Conservation (phyloP, 2,888 invertebrate species). For the Galeruca laticollis region DNA sequence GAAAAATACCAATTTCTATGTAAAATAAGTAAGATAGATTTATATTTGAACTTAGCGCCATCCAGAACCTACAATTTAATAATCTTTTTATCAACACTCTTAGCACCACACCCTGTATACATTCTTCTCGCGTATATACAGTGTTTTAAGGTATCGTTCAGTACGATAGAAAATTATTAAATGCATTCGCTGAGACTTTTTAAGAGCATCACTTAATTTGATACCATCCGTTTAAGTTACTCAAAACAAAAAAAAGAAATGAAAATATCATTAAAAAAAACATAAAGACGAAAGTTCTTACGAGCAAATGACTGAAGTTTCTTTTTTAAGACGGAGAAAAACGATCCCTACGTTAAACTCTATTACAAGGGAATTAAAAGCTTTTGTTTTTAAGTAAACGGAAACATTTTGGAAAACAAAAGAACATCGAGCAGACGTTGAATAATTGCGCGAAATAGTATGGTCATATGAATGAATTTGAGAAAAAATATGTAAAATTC, state of each 20-base stretch:
- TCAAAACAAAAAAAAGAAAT: constrained; percentile 10
- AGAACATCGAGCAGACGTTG: constrained; percentile 48
- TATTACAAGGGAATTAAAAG: constrained; percentile 50
- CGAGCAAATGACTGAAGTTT: constrained; percentile 22
- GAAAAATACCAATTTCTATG: no score
- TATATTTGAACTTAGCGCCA: no score
- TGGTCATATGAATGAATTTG: constrained; percentile 48
- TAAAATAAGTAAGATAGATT: no score
- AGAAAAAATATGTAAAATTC: no score
- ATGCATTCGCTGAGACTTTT: neutral
- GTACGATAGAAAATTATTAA: no score
- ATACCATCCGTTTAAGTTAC: neutral
- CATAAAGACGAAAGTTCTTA: no score
- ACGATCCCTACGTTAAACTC: constrained; percentile 30
- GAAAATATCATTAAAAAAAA: constrained; percentile 17
- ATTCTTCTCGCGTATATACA: no score
- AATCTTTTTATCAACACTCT: no score
- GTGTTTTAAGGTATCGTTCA: no score
- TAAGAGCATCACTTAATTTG: neutral
- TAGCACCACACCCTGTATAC: no score
- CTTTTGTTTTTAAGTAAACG: constrained; percentile 47
- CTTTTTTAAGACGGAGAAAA: constrained; percentile 10
- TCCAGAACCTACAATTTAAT: no score
- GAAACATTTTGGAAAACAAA: constrained; percentile 56
- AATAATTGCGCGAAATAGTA: constrained; percentile 48